phyloP scores from a whole-genome alignment of 2,888 invertebrate genomes.

The Cinara cedri region DNA sequence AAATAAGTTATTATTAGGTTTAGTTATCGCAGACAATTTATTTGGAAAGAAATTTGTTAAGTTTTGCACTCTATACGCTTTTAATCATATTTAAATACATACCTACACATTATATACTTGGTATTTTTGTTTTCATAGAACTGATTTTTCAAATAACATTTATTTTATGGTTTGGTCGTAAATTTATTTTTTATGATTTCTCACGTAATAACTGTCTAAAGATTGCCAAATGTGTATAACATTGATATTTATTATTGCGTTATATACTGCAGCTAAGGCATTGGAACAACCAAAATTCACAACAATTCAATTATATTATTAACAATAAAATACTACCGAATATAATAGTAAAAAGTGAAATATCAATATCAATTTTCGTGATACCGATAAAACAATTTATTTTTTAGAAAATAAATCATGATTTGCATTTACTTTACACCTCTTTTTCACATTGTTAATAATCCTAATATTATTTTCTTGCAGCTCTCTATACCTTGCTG shows the following conservation, averaged over 20 bases:
- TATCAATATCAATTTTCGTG: too few species aligned
- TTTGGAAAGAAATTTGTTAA: too few species aligned
- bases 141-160: conserved; percentile 14
- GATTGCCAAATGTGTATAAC: conserved; percentile 17
- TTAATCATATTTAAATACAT: background rate
- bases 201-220: conserved; percentile 36
- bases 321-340: conserved; percentile 1
- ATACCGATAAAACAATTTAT: background rate
- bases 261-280: background rate
- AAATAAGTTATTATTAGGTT: too few species aligned
- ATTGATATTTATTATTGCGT: conserved; percentile 18
- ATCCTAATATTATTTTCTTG: too few species aligned
- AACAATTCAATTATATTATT: conserved; percentile 6
- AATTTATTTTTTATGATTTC: conserved; percentile 36
- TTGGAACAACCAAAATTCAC: conserved; percentile 21
- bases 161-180: conserved; percentile 19
- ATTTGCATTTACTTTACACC: background rate
- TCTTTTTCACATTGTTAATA: too few species aligned
- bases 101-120: background rate
- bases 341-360: background rate
- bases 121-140: background rate
- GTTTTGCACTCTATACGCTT: too few species aligned
- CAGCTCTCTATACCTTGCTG: too few species aligned
- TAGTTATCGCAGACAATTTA: too few species aligned
- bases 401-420: background rate